phyloP scores from a whole-genome alignment of 2,113 vertebrate species.

The Triplophysa siluroides region DNA sequence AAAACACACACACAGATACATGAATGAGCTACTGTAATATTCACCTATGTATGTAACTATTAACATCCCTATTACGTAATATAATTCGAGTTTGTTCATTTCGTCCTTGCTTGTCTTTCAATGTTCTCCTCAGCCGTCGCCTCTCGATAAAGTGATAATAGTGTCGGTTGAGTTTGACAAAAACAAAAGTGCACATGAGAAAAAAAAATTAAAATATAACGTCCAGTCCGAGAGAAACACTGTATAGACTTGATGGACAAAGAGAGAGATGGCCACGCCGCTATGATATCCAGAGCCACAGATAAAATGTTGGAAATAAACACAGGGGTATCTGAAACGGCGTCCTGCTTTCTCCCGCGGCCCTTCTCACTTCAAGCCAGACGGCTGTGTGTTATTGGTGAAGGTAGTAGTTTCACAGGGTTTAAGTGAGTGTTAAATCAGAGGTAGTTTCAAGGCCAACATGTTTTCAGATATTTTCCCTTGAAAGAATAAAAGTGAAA shows the following conservation, averaged over 20 bases:
- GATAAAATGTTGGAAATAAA: neutral
- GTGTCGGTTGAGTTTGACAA: constrained; percentile 32
- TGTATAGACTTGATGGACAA: neutral
- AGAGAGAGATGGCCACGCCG: constrained; percentile 3
- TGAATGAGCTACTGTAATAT: constrained; percentile 55
- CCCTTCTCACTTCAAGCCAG: neutral
- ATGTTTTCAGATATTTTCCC: neutral
- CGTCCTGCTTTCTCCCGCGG: neutral
- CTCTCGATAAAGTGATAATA: constrained; percentile 48
- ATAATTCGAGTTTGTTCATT: constrained; percentile 50
- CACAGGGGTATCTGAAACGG: neutral
- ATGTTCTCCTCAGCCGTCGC: constrained; percentile 9
- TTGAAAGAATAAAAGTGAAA: neutral
- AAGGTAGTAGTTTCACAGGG: neutral
- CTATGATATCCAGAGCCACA: neutral
- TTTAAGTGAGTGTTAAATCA: neutral
- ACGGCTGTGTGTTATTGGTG: neutral
- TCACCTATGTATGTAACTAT: constrained; percentile 56
- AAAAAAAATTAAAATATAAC: neutral
- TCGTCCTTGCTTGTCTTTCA: constrained; percentile 20
- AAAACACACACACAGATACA: constrained; percentile 57
- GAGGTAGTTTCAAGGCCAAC: constrained; percentile 34
- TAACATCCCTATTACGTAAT: constrained; percentile 56
- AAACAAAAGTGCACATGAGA: constrained; percentile 22
- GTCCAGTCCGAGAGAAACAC: neutral